Percentiles rank a stretch among this genome's conserved stretches.
Evolutionary conservation across 2,113 vertebrate genomes (phyloP).

Genomic region (Romanogobio albipinnatus): DNA sequence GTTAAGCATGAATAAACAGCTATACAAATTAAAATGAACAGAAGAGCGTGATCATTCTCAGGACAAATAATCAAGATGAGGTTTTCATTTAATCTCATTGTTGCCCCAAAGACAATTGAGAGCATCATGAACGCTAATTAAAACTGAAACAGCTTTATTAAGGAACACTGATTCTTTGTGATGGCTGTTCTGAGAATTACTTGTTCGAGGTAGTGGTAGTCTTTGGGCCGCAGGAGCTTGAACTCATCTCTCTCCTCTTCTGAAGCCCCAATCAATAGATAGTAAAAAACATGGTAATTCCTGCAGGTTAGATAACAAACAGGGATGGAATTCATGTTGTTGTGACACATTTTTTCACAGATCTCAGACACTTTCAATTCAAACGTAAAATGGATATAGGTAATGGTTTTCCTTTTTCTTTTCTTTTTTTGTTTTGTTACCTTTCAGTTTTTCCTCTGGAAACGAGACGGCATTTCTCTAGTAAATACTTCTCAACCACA

Average conservation of each 20-base stretch:
- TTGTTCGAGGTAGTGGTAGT: constrained; percentile 98
- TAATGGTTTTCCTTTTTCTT: not conserved
- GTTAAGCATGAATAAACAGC: not conserved
- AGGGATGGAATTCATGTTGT: not conserved
- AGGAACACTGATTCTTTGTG: constrained; percentile 32
- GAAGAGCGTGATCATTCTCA: not conserved
- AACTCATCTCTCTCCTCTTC: constrained; percentile 87
- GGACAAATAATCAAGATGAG: not conserved
- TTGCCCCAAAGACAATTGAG: not conserved
- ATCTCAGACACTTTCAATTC: not conserved
- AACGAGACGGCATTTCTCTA: constrained; percentile 93
- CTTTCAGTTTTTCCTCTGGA: constrained; percentile 88
- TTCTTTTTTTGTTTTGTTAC: constrained; percentile 73
- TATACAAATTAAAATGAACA: no score
- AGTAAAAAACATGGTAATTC: constrained; percentile 98
- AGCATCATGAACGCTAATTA: not conserved
- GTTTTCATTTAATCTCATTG: not conserved
- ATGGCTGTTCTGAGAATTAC: constrained; percentile 63
- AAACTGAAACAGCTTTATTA: not conserved
- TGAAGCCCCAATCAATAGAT: constrained; percentile 86
- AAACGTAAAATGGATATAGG: not conserved
- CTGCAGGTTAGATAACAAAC: constrained; percentile 66
- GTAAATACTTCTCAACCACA: constrained; percentile 92
- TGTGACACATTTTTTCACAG: not conserved
- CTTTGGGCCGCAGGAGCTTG: constrained; percentile 85